phyloP scores from a whole-genome alignment of 2,888 invertebrate genomes.

The Idaea aversata region DNA sequence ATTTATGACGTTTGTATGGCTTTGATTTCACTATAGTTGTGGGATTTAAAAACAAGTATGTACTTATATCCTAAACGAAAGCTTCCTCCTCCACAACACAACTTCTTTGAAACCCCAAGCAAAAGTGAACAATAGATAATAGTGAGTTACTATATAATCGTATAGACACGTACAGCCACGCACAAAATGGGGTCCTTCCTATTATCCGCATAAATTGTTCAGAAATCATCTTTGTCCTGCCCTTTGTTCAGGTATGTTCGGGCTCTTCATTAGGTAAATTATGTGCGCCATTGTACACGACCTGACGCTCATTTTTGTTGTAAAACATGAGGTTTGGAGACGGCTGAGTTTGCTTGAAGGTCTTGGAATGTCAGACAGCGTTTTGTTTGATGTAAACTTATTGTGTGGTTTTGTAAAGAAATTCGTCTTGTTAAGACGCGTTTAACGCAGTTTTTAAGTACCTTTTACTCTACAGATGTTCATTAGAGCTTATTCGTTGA shows the following conservation, averaged over 20 bases:
- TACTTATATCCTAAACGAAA: neutral
- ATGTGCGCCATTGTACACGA: constrained; percentile 23
- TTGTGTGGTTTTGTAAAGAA: neutral
- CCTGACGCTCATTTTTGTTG: constrained; percentile 7
- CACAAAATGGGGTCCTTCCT: constrained; percentile 13
- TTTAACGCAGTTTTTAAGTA: neutral
- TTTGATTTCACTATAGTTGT: neutral
- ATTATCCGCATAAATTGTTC: constrained; percentile 19
- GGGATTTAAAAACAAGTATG: neutral
- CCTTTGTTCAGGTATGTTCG: constrained; percentile 15
- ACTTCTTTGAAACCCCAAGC: neutral
- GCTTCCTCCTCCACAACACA: neutral
- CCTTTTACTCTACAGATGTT: neutral
- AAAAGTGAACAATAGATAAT: neutral
- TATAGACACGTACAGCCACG: constrained; percentile 1
- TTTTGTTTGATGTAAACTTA: neutral
- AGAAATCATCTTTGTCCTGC: constrained; percentile 20
- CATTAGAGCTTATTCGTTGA: too few species aligned
- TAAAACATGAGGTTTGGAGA: neutral
- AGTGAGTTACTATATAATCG: neutral
- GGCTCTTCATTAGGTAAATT: constrained; percentile 31
- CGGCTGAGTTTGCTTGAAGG: neutral
- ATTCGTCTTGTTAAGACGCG: neutral
- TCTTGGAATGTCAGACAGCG: neutral
- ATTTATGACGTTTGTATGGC: neutral